Evolutionary conservation across 1,140 invertebrate genomes (phyloP).

Genomic region (Temnothorax longispinosus): DNA sequence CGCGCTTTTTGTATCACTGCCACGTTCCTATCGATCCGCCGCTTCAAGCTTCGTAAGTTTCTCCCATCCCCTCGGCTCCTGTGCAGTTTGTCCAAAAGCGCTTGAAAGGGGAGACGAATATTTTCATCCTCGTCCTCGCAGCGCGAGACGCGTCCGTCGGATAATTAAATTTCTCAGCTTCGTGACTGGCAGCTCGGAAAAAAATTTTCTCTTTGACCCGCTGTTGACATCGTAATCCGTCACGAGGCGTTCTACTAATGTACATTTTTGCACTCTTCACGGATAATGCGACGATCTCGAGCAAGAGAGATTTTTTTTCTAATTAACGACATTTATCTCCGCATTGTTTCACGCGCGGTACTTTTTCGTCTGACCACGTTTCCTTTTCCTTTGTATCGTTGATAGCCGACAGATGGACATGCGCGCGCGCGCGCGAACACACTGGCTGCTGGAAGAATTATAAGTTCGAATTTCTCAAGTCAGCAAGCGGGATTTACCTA

Average conservation of each 20-base stretch:
- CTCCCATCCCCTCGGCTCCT: too few species aligned
- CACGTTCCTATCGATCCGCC: background rate
- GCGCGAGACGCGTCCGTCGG: background rate
- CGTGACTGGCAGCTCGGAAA: slow-evolving; percentile 16
- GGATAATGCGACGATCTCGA: background rate
- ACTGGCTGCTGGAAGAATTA: slow-evolving; percentile 68
- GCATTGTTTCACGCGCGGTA: background rate
- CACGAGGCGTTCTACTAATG: background rate
- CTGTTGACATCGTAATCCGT: slow-evolving; percentile 32
- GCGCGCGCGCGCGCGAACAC: too few species aligned
- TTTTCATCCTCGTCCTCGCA: slow-evolving; percentile 35
- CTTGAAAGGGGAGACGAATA: slow-evolving; percentile 17
- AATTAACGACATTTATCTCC: slow-evolving; percentile 37
- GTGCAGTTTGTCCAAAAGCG: slow-evolving; percentile 2
- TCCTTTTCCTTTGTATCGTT: background rate
- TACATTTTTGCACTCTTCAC: background rate
- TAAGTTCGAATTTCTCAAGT: slow-evolving; percentile 79
- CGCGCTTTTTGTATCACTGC: background rate
- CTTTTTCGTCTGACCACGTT: background rate
- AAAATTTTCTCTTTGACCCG: slow-evolving; percentile 37
- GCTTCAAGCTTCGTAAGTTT: background rate
- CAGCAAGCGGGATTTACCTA: slow-evolving; percentile 79
- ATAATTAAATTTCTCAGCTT: slow-evolving; percentile 64
- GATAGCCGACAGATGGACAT: background rate
- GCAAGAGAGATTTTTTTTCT: slow-evolving; percentile 1